Conservation (phyloP, 2,113 vertebrate genomes). For the Tricholaema leucomelas region DNA sequence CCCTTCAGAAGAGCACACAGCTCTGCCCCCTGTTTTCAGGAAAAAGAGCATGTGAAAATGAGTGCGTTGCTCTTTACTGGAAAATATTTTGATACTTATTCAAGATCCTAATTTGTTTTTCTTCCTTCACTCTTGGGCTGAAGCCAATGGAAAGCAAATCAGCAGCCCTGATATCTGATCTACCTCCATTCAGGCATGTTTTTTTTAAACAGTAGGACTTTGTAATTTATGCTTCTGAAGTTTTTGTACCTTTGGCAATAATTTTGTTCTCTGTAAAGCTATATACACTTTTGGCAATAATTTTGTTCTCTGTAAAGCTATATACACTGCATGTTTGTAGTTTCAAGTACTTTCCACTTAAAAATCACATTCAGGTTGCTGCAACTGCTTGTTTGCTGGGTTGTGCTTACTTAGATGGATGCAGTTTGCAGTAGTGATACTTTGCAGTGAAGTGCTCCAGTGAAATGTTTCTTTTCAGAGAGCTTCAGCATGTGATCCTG, state of each 20-base stretch:
- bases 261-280: background rate
- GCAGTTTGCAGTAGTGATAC: constrained; percentile 4
- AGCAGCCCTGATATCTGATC: constrained; percentile 22
- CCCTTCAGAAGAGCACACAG: background rate
- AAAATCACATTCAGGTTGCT: constrained; percentile 22
- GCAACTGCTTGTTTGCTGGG: constrained; percentile 10
- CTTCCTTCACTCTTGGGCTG: background rate
- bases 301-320: background rate
- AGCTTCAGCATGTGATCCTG: background rate
- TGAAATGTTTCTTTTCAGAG: background rate
- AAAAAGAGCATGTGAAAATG: constrained; percentile 21
- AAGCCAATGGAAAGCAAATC: constrained; percentile 38
- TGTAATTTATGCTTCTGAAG: constrained; percentile 1
- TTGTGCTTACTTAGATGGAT: background rate
- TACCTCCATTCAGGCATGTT: background rate
- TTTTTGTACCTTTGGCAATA: background rate
- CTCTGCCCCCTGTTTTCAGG: background rate
- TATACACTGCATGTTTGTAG: background rate
- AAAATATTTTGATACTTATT: constrained; percentile 43
- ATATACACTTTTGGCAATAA: background rate
- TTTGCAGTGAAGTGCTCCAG: background rate
- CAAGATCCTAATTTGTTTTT: constrained; percentile 54
- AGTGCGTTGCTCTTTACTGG: background rate
- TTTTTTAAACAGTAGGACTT: constrained; percentile 19
- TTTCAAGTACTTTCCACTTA: background rate